A percentile compares a stretch with the other conserved stretches of the same genome.
Conservation (phyloP, 2,113 vertebrate species). For the Oxygymnocypris stewartii region DNA sequence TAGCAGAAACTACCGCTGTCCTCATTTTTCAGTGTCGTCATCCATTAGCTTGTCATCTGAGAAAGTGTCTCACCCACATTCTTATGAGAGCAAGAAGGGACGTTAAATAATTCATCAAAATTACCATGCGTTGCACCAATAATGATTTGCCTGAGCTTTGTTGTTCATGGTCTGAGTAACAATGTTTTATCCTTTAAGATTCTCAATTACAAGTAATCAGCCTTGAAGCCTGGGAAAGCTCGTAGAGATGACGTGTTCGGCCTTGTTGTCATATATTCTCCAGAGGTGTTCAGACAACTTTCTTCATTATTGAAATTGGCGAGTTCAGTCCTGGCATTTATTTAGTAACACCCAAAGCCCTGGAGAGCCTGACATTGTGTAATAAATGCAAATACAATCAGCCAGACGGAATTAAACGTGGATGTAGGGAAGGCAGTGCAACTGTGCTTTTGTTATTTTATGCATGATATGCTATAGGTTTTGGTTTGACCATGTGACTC, state of each 20-base stretch:
- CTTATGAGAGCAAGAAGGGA: conserved; percentile 43
- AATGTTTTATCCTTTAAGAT: conserved; percentile 58
- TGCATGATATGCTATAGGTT: not conserved
- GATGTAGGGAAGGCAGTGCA: not conserved
- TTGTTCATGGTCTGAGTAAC: conserved; percentile 44
- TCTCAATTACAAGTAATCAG: conserved; percentile 29
- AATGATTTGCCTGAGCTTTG: conserved; percentile 56
- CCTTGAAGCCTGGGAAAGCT: conserved; percentile 48
- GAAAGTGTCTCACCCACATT: not conserved
- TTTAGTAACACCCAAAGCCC: conserved; percentile 47
- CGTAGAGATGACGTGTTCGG: not conserved
- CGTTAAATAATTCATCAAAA: conserved; percentile 63
- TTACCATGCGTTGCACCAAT: conserved; percentile 58
- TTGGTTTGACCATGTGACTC: not conserved
- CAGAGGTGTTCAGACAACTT: conserved; percentile 50
- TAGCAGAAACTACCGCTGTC: not conserved
- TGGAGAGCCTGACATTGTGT: not conserved
- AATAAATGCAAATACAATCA: conserved; percentile 29
- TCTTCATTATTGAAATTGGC: conserved; percentile 29
- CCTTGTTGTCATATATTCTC: conserved; percentile 50
- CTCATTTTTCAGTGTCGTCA: not conserved
- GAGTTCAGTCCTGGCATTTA: conserved; percentile 57
- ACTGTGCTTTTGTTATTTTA: not conserved
- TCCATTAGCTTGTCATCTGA: not conserved
- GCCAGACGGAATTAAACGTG: not conserved